A percentile compares a stretch with the other conserved stretches of the same genome.
These are phyloP conservation scores for Tachyglossus aculeatus DNA, from an alignment of 2,797 vertebrate genomes.

Conservation along the genomic window DNA sequence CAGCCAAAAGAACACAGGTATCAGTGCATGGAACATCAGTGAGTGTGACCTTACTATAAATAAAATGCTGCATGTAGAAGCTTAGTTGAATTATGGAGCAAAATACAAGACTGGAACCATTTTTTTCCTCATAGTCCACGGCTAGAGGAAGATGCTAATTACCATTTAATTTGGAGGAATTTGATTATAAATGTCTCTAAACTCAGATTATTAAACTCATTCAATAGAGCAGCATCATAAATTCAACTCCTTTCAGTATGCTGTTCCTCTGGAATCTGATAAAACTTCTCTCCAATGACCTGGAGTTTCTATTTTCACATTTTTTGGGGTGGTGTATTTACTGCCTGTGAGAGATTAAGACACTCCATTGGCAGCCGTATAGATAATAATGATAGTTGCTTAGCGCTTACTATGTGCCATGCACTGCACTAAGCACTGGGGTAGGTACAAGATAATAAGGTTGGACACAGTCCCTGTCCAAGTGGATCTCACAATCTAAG, in stretches of 20 bases:
- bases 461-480: too few relatives aligned
- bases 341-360: too few relatives aligned
- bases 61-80: conserved; percentile 46
- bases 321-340: too few relatives aligned
- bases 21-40: conserved; percentile 39
- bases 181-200: conserved; percentile 39
- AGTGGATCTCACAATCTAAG: too few relatives aligned
- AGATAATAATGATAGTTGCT: too few relatives aligned
- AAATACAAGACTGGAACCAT: conserved; percentile 36
- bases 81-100: conserved; percentile 52
- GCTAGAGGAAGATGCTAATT: conserved; percentile 44
- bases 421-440: too few relatives aligned
- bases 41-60: conserved; percentile 40
- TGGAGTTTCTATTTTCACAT: not conserved
- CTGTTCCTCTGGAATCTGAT: not conserved
- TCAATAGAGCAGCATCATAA: conserved; percentile 9
- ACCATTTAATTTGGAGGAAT: conserved; percentile 46
- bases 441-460: too few relatives aligned
- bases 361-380: too few relatives aligned
- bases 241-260: not conserved
- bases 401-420: too few relatives aligned
- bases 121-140: conserved; percentile 43
- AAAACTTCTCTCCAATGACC: not conserved
- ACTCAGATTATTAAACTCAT: conserved; percentile 47
- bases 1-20: conserved; percentile 63